Evolutionary conservation across 2,888 invertebrate species (phyloP).

Genomic region (Leptinotarsa rubiginosa): DNA sequence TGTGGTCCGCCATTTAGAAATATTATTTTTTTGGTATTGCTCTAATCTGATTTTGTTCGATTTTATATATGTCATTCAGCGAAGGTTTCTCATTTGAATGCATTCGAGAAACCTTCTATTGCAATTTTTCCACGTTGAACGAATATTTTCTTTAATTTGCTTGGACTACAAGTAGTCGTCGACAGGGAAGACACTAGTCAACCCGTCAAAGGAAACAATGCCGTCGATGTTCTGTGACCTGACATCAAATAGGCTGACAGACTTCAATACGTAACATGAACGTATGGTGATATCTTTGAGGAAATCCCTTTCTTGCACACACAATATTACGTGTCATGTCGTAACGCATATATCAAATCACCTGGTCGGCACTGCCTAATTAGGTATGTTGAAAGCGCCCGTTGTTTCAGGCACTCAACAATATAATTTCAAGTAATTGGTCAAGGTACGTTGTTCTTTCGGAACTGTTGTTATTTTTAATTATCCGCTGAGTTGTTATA

Average conservation of each 20-base stretch:
- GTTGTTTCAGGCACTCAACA: conserved; percentile 3
- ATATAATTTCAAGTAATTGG: conserved; percentile 4
- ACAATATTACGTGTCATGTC: conserved; percentile 29
- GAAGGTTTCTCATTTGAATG: too few relatives aligned
- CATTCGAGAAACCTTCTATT: too few relatives aligned
- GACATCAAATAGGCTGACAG: conserved; percentile 22
- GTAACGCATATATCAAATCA: conserved; percentile 23
- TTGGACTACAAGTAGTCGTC: too few relatives aligned
- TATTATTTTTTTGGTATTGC: too few relatives aligned
- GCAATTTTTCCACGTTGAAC: too few relatives aligned
- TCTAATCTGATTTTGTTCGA: too few relatives aligned
- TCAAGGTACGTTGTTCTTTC: not conserved
- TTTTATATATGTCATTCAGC: too few relatives aligned
- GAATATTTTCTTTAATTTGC: too few relatives aligned
- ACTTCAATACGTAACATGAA: conserved; percentile 19
- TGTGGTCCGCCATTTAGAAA: too few relatives aligned
- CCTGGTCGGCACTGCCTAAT: conserved; percentile 10
- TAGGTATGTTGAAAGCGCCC: conserved; percentile 18
- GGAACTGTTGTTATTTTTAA: conserved; percentile 2
- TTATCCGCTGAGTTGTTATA: not conserved
- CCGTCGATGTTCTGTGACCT: conserved; percentile 11
- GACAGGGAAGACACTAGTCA: not conserved
- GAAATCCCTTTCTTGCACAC: conserved; percentile 25
- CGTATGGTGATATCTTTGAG: conserved; percentile 23
- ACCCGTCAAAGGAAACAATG: not conserved